Evolutionary conservation across 92 coral and sea anemone genomes (phyloP), one percentile per base, ranked within the genome.

Genomic region (Paramuricea clavata): DNA sequence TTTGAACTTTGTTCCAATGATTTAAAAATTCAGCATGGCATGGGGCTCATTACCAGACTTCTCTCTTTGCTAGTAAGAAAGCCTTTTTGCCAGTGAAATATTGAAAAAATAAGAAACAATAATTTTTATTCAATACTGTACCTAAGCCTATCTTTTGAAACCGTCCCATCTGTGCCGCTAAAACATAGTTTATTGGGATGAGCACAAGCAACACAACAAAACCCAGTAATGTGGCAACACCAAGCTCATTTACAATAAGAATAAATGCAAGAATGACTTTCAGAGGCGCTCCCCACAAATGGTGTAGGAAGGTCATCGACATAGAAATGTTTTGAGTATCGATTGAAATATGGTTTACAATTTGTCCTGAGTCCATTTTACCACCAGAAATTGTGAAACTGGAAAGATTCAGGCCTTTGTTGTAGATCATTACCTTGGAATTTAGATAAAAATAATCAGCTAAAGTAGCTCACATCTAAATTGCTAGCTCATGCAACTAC

Each of bases 101-200:
- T n/a, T n/a, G n/a, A n/a, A n/a, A n/a, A n/a, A n/a, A n/a, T n/a
- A n/a, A n/a, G n/a, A n/a, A n/a, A n/a, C n/a, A n/a, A n/a, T n/a
- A n/a, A n/a, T n/a, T n/a, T n/a, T n/a, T n/a, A n/a, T n/a, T n/a
- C n/a, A n/a, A n/a, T n/a, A 65, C 39, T 26, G 8, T 65, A 65
- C 72, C 72, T 67, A 79, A 60, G 73, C 84, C 73, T 35, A 56
- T 79, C 84, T 79, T 79, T 34, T 79, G 84, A 27, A 31, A 79
- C 17, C 34, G 7, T 5, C 84, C 84, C 84, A 79, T 59, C 59
- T 43, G 59, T 2, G 84, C 84, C 2, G 84, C 84, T 42, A 79
- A n/a, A 47, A 79, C 12, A 43, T 79, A 79, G 73, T 79, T 79
- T 17, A 39, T 25, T 36, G 84, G 84, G 35, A 79, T 44, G 0